Base-by-base conservation (phyloP, 2,888 invertebrate genomes). In the Noctua pronuba region DNA sequence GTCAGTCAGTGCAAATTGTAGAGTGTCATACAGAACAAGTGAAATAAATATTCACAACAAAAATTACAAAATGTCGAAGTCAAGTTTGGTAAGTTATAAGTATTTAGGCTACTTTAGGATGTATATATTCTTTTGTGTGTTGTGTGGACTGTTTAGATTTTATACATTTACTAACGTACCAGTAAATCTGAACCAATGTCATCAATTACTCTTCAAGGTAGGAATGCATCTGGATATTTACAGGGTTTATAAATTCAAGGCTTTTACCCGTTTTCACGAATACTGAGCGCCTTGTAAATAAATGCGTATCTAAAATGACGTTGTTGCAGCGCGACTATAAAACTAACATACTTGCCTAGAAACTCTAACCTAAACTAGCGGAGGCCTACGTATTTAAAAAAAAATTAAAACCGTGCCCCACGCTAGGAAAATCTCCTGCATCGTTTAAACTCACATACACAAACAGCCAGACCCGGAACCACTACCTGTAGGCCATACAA, bases 1-100 rank as follows among this genome's bases (percentile, higher is more conserved):
- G 85, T 86, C 83, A 88, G 83, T 89, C 91, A 94, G 92, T 94
- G 88, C 88, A 89, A 90, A 89, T 84, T 85, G 82, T 86, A 89
- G 84, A 88, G 88, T 89, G 88, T 82, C 85, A 85, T 84, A 86
- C 84, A 73, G 70, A 90, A 88, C 89, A 89, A 84, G 84, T 86
- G 74, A 78, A 87, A 77, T 77, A 80, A 82, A 82, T 80, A 87
- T 84, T 88, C 75, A 83, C 74, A 81, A 80, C 73, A 65, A 79
- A 82, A 49, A 79, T 77, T 79, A 76, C 82, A 91, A 90, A 83
- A 94, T 94, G 94, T 74, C 80, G 41, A 92, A 91, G 86, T 80
- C 83, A 73, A 71, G 90, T 82, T 82, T 91, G 92, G 94, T 94
- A 90, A 93, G 93, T 89, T 35, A 73, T 76, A 72, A 73, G 55